Evolutionary conservation across 2,113 vertebrate genomes (phyloP).

Genomic region (Sceloporus tristichus): DNA sequence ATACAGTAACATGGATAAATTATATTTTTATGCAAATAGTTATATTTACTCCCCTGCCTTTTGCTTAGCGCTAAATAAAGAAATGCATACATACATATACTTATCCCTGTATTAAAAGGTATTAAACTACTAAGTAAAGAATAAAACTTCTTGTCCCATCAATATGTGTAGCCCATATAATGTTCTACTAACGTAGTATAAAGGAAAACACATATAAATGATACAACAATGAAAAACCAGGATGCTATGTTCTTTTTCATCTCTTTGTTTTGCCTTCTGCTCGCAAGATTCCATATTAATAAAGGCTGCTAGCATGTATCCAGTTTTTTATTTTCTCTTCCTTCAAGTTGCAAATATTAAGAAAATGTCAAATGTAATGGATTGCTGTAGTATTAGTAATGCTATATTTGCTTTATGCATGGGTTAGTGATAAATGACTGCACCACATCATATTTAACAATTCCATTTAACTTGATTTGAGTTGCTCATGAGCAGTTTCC

Average conservation of each 20-base stretch:
- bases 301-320: not conserved
- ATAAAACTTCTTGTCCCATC: not conserved
- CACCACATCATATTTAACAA: slow-evolving; percentile 28
- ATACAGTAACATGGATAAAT: too few species aligned
- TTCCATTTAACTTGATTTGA: slow-evolving; percentile 35
- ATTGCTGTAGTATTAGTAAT: slow-evolving; percentile 30
- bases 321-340: slow-evolving; percentile 22
- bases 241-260: not conserved
- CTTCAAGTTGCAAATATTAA: slow-evolving; percentile 21
- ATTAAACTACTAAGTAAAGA: not conserved
- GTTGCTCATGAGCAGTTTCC: slow-evolving; percentile 13
- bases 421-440: slow-evolving; percentile 39
- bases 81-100: not conserved
- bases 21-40: not conserved
- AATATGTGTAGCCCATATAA: too few species aligned
- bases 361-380: slow-evolving; percentile 39
- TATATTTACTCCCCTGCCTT: not conserved
- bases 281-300: slow-evolving; percentile 19
- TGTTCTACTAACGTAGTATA: too few species aligned
- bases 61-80: not conserved
- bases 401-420: slow-evolving; percentile 48
- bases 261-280: not conserved
- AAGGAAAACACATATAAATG: too few species aligned
- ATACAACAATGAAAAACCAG: not conserved
- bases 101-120: not conserved